Percentiles rank a stretch among this genome's conserved stretches.
These are phyloP conservation scores for Sicus ferrugineus DNA, from an alignment of 2,888 invertebrate species.

Conservation along the genomic window DNA sequence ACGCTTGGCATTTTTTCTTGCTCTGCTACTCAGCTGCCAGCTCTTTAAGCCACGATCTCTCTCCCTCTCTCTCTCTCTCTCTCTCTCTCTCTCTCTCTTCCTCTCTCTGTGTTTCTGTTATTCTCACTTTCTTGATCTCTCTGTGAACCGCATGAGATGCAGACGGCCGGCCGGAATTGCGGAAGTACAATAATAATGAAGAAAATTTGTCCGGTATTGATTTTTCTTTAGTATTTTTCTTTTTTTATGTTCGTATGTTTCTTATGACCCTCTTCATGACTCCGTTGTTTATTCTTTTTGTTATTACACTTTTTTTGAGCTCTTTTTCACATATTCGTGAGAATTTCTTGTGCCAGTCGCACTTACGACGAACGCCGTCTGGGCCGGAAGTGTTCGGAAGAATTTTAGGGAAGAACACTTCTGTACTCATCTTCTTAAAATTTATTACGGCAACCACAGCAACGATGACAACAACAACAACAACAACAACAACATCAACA, in stretches of 20 bases:
- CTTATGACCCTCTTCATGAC: slow-evolving; percentile 20
- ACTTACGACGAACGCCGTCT: slow-evolving; percentile 17
- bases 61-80: not conserved
- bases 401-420: not conserved
- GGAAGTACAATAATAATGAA: slow-evolving; percentile 29
- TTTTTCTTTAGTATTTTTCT: slow-evolving; percentile 15
- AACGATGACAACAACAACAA: not conserved
- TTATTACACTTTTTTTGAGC: not conserved
- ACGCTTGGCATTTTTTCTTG: not conserved
- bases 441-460: not conserved
- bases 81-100: not conserved
- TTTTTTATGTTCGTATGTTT: slow-evolving; percentile 1
- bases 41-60: not conserved
- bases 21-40: not conserved
- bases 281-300: not conserved
- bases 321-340: slow-evolving; percentile 29
- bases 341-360: slow-evolving; percentile 31
- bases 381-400: slow-evolving; percentile 9
- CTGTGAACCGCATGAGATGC: not conserved
- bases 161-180: slow-evolving; percentile 14
- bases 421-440: not conserved
- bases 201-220: slow-evolving; percentile 21
- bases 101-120: not conserved
- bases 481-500: too few species aligned
- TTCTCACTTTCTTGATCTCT: not conserved